Evolutionary conservation across 2,888 invertebrate species (phyloP).

Genomic region (Cataglyphis rosenhaueri): DNA sequence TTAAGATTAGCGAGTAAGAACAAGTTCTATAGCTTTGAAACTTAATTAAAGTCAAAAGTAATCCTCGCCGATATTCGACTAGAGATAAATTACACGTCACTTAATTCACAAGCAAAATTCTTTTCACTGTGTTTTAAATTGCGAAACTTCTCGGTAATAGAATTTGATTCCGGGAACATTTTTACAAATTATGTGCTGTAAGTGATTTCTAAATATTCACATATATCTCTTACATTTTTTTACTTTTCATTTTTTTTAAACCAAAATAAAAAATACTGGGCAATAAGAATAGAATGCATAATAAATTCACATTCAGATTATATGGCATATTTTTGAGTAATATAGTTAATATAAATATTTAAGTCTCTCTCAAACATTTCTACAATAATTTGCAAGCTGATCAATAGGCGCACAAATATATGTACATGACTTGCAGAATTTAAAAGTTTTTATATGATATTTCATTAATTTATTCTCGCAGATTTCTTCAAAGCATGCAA

Average conservation of each 20-base stretch:
- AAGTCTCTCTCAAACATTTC: background rate
- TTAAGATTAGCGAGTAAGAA: slow-evolving; percentile 24
- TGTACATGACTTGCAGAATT: background rate
- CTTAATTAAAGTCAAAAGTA: slow-evolving; percentile 61
- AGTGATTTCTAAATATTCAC: background rate
- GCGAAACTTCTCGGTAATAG: slow-evolving; percentile 33
- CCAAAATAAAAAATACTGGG: background rate
- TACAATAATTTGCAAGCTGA: background rate
- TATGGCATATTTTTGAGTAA: background rate
- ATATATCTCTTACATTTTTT: background rate
- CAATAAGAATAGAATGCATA: background rate
- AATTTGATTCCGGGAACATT: slow-evolving; percentile 6
- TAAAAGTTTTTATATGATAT: background rate
- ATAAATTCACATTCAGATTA: background rate
- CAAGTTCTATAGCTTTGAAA: slow-evolving; percentile 49
- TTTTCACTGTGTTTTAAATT: slow-evolving; percentile 50
- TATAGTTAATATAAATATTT: background rate
- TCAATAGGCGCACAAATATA: background rate
- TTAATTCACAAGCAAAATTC: slow-evolving; percentile 45
- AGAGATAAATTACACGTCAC: slow-evolving; percentile 49
- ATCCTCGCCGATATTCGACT: slow-evolving; percentile 49
- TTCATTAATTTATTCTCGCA: slow-evolving; percentile 2
- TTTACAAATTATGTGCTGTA: background rate
- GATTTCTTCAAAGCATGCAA: background rate
- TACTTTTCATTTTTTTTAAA: background rate